Evolutionary conservation across 1,140 invertebrate species (phyloP), one percentile per base, ranked within the genome.

Genomic region (Drosophila sulfurigaster): DNA sequence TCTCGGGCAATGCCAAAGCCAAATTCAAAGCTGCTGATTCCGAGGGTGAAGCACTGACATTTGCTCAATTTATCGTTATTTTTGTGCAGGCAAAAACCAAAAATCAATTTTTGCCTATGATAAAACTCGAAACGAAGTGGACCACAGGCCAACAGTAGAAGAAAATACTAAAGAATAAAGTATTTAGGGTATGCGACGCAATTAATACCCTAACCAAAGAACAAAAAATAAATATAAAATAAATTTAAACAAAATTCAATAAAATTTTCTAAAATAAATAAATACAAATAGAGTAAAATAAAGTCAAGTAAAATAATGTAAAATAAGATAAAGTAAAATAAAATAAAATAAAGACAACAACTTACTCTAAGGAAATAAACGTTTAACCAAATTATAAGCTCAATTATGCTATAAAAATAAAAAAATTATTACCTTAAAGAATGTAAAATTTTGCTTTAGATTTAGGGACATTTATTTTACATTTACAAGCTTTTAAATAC

Each of bases 51-150:
- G 20, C 81, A 77, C 70, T 88, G 85, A 88, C 85, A 88, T 88
- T 82, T 88, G 81, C 85, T 81, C 85, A 89, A 88, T 88, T 88
- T 88, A 88, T 88, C 85, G 85, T 89, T 88, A 81, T 88, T 81
- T 88, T 66, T 83, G 77, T 78, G 62, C 68, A 35, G 73, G 58
- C 46, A 65, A 65, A 77, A 78, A 83, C 68, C 48, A 88, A 83
- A 89, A 88, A 88, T 88, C 85, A 89, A 88, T 88, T 88, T 76
- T 89, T 67, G 73, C 81, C 85, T 73, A 89, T 88, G 85, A 88
- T 79, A 83, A 85, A 71, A 77, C 62, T 77, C 45, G 75, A 43
- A 54, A 59, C 60, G 60, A 59, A 71, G 52, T 71, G 59, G 30
- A 49, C 60, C 41, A 46, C 46, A 58, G 54, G 59, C 45, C 56